Percentiles rank a stretch among this genome's conserved stretches.
Conservation (phyloP, 2,113 vertebrate species). For the Phycodurus eques region DNA sequence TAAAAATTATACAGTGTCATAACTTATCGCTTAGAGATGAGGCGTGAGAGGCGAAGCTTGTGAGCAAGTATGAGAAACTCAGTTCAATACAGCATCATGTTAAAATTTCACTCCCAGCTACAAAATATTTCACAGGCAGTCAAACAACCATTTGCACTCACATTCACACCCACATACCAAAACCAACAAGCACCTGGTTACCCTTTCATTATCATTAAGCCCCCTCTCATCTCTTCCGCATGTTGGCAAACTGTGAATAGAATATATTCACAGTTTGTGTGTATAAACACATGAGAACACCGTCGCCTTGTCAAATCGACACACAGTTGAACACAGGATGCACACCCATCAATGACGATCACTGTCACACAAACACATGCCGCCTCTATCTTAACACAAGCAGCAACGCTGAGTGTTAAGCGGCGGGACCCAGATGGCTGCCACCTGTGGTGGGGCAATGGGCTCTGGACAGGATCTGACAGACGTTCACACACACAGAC, state of each 20-base stretch:
- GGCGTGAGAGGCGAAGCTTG: constrained; percentile 23
- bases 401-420: constrained; percentile 61
- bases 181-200: constrained; percentile 31
- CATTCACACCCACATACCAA: too few species aligned
- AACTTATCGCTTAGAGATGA: constrained; percentile 26
- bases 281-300: background rate
- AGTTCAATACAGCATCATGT: constrained; percentile 36
- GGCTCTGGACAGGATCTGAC: constrained; percentile 56
- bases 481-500: background rate
- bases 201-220: constrained; percentile 28
- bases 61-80: constrained; percentile 35
- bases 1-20: constrained; percentile 7
- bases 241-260: background rate
- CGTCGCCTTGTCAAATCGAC: constrained; percentile 20
- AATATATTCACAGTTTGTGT: background rate
- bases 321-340: constrained; percentile 22
- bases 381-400: constrained; percentile 58
- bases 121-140: constrained; percentile 23
- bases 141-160: too few species aligned
- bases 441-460: constrained; percentile 64
- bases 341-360: constrained; percentile 49
- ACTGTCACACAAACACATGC: constrained; percentile 39
- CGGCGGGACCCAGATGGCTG: constrained; percentile 64
- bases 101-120: constrained; percentile 10
- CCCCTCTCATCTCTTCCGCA: background rate